phyloP scores from a whole-genome alignment of 2,797 vertebrate genomes.

The Intellagama lesueurii region DNA sequence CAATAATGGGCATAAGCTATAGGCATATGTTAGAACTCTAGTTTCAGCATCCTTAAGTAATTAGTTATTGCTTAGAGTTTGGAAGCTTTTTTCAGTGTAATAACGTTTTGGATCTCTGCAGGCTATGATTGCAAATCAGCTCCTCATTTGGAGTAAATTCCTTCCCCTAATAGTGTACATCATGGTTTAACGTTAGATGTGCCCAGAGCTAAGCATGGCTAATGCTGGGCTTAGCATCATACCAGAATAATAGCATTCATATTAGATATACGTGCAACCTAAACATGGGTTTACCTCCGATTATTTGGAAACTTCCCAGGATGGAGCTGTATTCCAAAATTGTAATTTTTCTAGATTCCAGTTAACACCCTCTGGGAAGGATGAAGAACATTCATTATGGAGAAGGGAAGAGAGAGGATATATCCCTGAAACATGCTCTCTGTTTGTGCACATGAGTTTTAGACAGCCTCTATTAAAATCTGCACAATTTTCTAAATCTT shows the following conservation, averaged over 20 bases:
- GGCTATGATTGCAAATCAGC: neutral
- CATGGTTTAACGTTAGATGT: neutral
- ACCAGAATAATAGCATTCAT: too few species aligned
- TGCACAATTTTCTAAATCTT: neutral
- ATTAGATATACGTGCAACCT: too few species aligned
- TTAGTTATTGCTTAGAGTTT: neutral
- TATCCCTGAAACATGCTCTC: neutral
- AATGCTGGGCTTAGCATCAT: neutral
- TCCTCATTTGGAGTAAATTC: neutral
- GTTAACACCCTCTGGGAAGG: neutral
- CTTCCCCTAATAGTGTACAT: neutral
- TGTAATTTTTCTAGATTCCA: neutral
- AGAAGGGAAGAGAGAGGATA: neutral
- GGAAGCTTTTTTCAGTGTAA: neutral
- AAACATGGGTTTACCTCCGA: too few species aligned
- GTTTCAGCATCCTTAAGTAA: neutral
- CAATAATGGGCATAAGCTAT: neutral
- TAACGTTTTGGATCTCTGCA: neutral
- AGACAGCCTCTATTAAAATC: neutral
- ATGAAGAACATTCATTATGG: neutral
- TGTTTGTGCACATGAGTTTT: neutral
- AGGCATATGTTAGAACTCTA: neutral
- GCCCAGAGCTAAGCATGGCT: neutral
- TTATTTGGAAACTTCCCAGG: too few species aligned
- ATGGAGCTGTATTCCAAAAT: too few species aligned